phyloP scores from a whole-genome alignment of 2,113 vertebrate species.

The Phyllostomus hastatus region DNA sequence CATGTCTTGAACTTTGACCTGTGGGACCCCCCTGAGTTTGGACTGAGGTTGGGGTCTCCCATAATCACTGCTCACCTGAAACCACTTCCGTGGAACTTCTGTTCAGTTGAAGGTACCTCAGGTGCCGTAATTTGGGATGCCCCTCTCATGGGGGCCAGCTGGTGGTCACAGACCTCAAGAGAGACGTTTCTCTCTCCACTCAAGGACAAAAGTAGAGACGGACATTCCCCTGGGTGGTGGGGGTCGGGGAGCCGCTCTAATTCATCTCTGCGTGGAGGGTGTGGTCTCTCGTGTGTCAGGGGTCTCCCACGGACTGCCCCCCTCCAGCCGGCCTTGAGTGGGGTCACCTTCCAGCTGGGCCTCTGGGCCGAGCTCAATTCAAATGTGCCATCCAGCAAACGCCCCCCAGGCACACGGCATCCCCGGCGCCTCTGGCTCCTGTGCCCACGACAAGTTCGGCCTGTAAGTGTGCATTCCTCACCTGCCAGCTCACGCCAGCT shows the following conservation, averaged over 20 bases:
- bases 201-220: fast-evolving
- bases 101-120: too few relatives aligned
- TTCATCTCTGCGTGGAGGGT: fast-evolving
- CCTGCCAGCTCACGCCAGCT: not conserved
- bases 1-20: not conserved
- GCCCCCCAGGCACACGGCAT: not conserved
- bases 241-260: fast-evolving
- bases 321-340: not conserved
- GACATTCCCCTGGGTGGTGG: fast-evolving
- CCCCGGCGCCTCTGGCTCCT: not conserved
- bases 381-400: not conserved
- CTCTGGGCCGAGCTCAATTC: too few relatives aligned
- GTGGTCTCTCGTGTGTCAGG: fast-evolving
- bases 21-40: not conserved
- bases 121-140: not conserved
- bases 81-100: not conserved
- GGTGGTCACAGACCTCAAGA: not conserved
- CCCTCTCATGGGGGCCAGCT: not conserved
- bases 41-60: not conserved
- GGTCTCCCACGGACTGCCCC: too few relatives aligned
- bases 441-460: too few relatives aligned
- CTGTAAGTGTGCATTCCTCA: fast-evolving
- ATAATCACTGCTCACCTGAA: not conserved
- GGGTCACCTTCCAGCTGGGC: not conserved
- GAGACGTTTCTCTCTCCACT: not conserved